Base-by-base conservation (phyloP, 1,140 invertebrate genomes). In the Musca vetustissima region DNA sequence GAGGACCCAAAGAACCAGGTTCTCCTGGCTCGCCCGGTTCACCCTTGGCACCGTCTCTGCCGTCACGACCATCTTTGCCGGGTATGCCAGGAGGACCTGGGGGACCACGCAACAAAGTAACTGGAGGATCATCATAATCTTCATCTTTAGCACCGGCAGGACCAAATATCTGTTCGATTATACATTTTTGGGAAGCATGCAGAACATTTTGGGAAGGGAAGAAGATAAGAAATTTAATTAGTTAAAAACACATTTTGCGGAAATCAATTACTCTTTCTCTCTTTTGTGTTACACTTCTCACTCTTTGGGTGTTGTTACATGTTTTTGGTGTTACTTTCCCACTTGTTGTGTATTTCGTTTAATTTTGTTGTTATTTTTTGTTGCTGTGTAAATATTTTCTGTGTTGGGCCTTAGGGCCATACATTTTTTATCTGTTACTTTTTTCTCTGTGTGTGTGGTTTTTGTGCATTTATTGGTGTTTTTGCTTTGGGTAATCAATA, bases 11-110 rank as follows among this genome's bases (percentile, higher is more conserved):
- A 1, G 93, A 93, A 17, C 95, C 95, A 15, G 94, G 92, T 79
- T 95, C 90, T 50, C 93, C 93, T 32, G 94, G 92, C 81, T 97
- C 93, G 22, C 94, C 95, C 88, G 96, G 77, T 1, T 83, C 81
- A 13, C 80, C 81, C 64, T 83, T 82, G 52, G 57, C n/a, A 64
- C 81, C 81, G 57, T 81, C 78, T 25, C 74, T 87, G 52, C 90
- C 90, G 22, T 86, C 73, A 64, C 88, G 86, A 3, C 89, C 89
- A 71, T 88, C 87, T 61, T 86, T 83, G 43, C 89, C 89, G 59
- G 86, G 82, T n/a, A 83, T 68, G 32, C 90, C 90, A 9, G 85
- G 84, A 2, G 85, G 78, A 69, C 89, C 90, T 67, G 85, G 84
- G 6, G 83, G 79, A 28, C 89, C 90, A 73, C 80, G 73, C 47